Percentiles rank a stretch among this genome's conserved stretches.
Conservation (phyloP, 2,797 vertebrate genomes). For the Florisuga fusca region DNA sequence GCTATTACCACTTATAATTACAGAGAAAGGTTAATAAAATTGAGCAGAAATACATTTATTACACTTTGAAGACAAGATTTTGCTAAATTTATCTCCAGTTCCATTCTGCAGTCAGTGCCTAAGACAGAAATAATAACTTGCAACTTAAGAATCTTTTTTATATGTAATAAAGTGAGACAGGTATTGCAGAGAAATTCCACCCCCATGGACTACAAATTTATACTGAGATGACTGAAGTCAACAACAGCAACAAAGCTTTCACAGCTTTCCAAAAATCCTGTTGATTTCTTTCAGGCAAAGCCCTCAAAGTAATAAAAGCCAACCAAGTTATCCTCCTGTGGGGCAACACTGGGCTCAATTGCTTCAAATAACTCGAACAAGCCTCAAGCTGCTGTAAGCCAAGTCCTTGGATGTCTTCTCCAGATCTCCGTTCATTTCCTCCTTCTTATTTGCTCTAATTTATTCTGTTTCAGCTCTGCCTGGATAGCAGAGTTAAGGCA, state of each 20-base stretch:
- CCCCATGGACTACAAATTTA: background rate
- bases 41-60: background rate
- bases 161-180: conserved; percentile 5
- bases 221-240: conserved; percentile 4
- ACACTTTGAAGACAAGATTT: background rate
- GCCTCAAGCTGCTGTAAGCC: background rate
- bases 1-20: background rate
- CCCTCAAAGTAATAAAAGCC: background rate
- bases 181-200: conserved; percentile 7
- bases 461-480: background rate
- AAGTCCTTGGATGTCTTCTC: background rate
- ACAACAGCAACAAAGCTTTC: background rate
- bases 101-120: background rate
- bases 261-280: conserved; percentile 3
- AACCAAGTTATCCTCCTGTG: background rate
- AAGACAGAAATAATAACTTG: conserved; percentile 37
- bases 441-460: background rate
- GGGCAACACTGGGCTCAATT: background rate
- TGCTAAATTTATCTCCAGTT: background rate
- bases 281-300: background rate
- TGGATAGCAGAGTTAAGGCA: background rate
- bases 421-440: background rate
- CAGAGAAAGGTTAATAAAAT: conserved; percentile 17
- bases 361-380: background rate
- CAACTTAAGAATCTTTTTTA: background rate